Evolutionary conservation across 2,113 vertebrate genomes (phyloP), one percentile per base, ranked within the genome.

Genomic region (Aplodontia rufa): DNA sequence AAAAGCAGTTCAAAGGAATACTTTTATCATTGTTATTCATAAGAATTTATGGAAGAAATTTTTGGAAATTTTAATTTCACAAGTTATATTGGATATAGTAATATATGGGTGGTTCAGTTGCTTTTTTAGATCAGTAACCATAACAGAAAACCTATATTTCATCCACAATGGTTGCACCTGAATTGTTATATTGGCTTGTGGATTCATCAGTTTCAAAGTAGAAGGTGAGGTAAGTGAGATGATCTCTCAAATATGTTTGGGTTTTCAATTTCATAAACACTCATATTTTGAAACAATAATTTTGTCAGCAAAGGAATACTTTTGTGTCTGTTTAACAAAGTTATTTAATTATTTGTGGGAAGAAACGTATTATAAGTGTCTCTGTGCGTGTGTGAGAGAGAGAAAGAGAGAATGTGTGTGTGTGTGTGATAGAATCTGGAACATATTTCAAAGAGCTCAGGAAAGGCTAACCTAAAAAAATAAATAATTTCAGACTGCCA

Each of bases 401-500:
- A n/a, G n/a, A n/a, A n/a, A n/a, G n/a, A n/a, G n/a, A n/a, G n/a
- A n/a, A n/a, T n/a, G n/a, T n/a, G n/a, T n/a, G 58, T 4, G 76
- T 28, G 13, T 81, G 14, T 66, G 58, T 32, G 51, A 85, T 37
- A 80, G 22, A 93, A 68, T 93, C 40, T 76, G 30, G 51, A 79
- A 76, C 20, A 94, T 28, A 47, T 92, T 97, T 98, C 90, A 96
- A 97, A 97, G 95, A 93, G 32, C n/a, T 93, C 51, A 68, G 0
- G 0, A 55, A 47, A 75, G 22, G 11, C 3, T 95, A 78, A 91
- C 90, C 97, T 97, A 68, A 97, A 95, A 96, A 82, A 80, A 96
- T 71, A 76, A 96, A 96, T 95, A 37, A 93, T 98, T 98, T 98
- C 72, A 97, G 94, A 92, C 95, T 97, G 94, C 88, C 96, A 98